Conservation (phyloP, 2,888 invertebrate species). For the Silvanus unidentatus region DNA sequence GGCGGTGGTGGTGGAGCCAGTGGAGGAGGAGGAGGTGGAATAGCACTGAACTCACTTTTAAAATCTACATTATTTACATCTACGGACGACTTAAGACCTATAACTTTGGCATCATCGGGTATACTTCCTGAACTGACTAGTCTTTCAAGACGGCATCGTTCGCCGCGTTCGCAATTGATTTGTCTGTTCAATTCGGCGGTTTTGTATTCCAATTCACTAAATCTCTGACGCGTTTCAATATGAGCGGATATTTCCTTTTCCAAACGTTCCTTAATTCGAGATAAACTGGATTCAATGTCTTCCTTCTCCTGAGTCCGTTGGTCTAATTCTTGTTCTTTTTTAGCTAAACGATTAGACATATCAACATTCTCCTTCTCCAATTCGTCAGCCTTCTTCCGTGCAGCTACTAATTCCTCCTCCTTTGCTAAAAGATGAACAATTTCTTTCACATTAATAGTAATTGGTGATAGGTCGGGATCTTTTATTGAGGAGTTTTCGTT, state of each 20-base stretch:
- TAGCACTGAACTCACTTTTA: constrained; percentile 31
- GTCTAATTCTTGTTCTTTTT: constrained; percentile 90
- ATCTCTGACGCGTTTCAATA: constrained; percentile 71
- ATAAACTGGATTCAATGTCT: constrained; percentile 78
- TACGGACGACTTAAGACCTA: constrained; percentile 42
- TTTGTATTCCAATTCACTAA: constrained; percentile 53
- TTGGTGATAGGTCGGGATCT: constrained; percentile 79
- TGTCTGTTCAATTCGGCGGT: constrained; percentile 50
- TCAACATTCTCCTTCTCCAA: constrained; percentile 85
- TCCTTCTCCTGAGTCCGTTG: constrained; percentile 86
- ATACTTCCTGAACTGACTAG: constrained; percentile 86
- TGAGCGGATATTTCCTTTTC: constrained; percentile 86
- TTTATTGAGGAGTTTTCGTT: constrained; percentile 40
- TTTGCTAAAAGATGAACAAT: constrained; percentile 86
- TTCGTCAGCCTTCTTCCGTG: constrained; percentile 79
- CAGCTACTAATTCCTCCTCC: constrained; percentile 86
- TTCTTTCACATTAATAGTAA: constrained; percentile 86
- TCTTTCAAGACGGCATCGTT: constrained; percentile 75
- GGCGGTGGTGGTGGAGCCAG: constrained; percentile 52
- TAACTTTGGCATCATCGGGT: constrained; percentile 88
- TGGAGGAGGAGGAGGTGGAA: constrained; percentile 41
- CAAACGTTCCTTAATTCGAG: constrained; percentile 74
- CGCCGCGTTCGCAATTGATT: constrained; percentile 71
- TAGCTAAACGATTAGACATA: constrained; percentile 77
- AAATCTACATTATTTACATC: constrained; percentile 25